phyloP scores from a whole-genome alignment of 2,888 invertebrate genomes.

The Xanthorhoe designata region DNA sequence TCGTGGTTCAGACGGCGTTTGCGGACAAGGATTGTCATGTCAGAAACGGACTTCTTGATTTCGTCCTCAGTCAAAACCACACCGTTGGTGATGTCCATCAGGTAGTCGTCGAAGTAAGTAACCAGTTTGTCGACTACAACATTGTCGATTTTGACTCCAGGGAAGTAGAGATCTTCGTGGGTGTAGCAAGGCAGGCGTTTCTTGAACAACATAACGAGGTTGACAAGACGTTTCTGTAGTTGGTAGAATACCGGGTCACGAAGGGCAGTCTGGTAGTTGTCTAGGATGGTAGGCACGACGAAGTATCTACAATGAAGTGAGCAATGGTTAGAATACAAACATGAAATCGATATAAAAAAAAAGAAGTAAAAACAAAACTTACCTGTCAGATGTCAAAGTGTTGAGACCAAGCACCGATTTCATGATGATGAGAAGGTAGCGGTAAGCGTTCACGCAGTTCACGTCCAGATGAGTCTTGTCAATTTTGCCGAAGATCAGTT shows the following conservation, averaged over 20 bases:
- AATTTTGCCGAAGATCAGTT: slow-evolving; percentile 77
- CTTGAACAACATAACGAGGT: slow-evolving; percentile 86
- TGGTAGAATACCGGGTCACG: slow-evolving; percentile 91
- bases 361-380: slow-evolving; percentile 45
- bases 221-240: slow-evolving; percentile 86
- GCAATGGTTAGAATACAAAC: neutral
- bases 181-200: slow-evolving; percentile 86
- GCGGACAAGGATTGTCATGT: slow-evolving; percentile 82
- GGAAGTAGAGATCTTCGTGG: slow-evolving; percentile 86
- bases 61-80: slow-evolving; percentile 79
- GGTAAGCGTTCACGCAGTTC: slow-evolving; percentile 78
- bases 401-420: slow-evolving; percentile 78
- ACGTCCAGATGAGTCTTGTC: slow-evolving; percentile 70
- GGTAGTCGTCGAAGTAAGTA: slow-evolving; percentile 89
- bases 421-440: slow-evolving; percentile 85
- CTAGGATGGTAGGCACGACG: slow-evolving; percentile 85
- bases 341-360: neutral
- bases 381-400: slow-evolving; percentile 68
- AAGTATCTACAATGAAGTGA: slow-evolving; percentile 71
- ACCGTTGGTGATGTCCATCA: slow-evolving; percentile 88
- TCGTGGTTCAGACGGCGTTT: slow-evolving; percentile 88
- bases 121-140: slow-evolving; percentile 87
- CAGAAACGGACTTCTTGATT: slow-evolving; percentile 75
- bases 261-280: slow-evolving; percentile 87
- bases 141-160: slow-evolving; percentile 88